These are phyloP conservation scores for Chelon labrosus DNA, from an alignment of 2,797 vertebrate species.

Conservation along the genomic window DNA sequence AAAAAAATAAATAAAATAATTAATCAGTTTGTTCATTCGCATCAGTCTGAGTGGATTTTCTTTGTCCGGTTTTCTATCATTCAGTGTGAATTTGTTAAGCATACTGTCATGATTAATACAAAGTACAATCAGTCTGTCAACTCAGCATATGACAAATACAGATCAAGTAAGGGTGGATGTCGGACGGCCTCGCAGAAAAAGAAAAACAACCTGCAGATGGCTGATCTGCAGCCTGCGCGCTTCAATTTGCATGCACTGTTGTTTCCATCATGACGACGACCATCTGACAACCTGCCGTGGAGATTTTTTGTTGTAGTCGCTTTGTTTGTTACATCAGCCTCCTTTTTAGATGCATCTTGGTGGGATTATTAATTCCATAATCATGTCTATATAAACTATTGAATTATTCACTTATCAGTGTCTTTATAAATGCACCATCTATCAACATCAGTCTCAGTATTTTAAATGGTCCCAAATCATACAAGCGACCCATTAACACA, in stretches of 20 bases:
- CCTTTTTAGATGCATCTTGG: constrained; percentile 11
- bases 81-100: constrained; percentile 7
- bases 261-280: constrained; percentile 33
- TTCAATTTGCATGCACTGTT: neutral
- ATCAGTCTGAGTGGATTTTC: constrained; percentile 10
- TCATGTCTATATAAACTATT: constrained; percentile 8
- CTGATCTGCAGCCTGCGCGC: constrained; percentile 28
- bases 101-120: constrained; percentile 47
- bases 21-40: constrained; percentile 10
- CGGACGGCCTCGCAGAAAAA: constrained; percentile 3
- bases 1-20: constrained; percentile 9
- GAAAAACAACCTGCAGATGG: constrained; percentile 48
- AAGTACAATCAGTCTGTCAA: constrained; percentile 48
- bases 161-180: constrained; percentile 18
- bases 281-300: constrained; percentile 7
- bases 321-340: neutral
- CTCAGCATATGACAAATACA: constrained; percentile 43
- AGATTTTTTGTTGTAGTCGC: neutral
- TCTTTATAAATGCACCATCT: constrained; percentile 6
- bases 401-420: constrained; percentile 8
- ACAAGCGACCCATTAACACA: neutral
- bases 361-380: constrained; percentile 11
- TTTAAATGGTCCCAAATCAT: constrained; percentile 11
- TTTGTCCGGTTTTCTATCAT: constrained; percentile 12
- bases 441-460: constrained; percentile 5